Evolutionary conservation across 1,140 invertebrate species (phyloP).

Genomic region (Caerostris darwini): DNA sequence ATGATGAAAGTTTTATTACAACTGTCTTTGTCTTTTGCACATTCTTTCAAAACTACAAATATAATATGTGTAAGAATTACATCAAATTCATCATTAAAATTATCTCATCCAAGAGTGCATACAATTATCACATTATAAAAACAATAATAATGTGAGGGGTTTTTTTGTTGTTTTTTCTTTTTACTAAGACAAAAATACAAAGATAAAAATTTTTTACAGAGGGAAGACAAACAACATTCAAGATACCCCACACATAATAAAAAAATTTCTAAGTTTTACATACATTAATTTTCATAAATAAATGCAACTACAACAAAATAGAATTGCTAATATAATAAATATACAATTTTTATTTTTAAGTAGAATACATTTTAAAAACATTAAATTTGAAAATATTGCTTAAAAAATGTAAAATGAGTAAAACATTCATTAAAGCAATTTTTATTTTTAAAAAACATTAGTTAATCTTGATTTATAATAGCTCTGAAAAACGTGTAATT

Average conservation of each 20-base stretch:
- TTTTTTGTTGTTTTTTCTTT: no score
- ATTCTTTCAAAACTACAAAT: not conserved
- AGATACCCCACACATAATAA: not conserved
- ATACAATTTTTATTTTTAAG: not conserved
- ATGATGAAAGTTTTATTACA: conserved; percentile 29
- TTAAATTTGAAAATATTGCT: not conserved
- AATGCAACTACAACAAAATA: conserved; percentile 22
- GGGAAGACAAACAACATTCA: conserved; percentile 17
- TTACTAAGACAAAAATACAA: not conserved
- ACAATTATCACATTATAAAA: not conserved
- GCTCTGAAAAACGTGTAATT: no score
- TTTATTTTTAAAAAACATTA: no score
- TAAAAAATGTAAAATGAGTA: no score
- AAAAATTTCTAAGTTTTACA: not conserved
- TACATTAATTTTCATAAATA: not conserved
- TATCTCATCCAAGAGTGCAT: not conserved
- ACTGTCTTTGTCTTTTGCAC: not conserved
- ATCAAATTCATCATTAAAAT: not conserved
- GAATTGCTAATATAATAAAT: not conserved
- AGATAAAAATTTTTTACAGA: not conserved
- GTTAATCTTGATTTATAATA: no score
- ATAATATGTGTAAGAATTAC: not conserved
- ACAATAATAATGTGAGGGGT: not conserved
- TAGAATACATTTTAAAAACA: conserved; percentile 10
- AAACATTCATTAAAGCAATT: no score